Evolutionary conservation across 1,140 invertebrate species (phyloP), one percentile per base, ranked within the genome.

Genomic region (Heterodera schachtii): DNA sequence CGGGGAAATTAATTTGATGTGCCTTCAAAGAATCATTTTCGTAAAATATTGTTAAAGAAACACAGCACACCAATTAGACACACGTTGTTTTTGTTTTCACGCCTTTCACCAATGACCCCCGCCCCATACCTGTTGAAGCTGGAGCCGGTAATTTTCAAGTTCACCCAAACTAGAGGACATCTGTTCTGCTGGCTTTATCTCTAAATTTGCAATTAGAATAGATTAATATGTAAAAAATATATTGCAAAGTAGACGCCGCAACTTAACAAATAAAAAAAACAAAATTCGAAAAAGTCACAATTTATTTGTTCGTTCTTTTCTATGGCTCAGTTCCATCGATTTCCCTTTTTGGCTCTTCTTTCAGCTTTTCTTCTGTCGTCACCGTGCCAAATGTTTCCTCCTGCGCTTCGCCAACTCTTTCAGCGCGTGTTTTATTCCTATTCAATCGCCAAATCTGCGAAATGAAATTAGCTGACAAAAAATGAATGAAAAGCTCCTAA

Each of bases 361-460:
- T 78, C 3, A 44, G 43, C 46, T 31, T 44, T 78, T 71, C 46
- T 46, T 78, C 77, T n/a, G 52, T 5, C 46, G 77, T 4, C 67
- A 31, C 75, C 57, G 67, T 69, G 47, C 13, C 31, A 44, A 69
- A 44, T 41, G 66, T 64, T 44, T 78, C 77, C 5, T 78, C 77
- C 19, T 78, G 64, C n/a, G 77, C 66, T 46, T 87, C 87, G 9
- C 86, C 84, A 76, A 86, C 60, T 74, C 86, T 44, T 73, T 87
- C 79, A 60, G 82, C 83, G 49, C 86, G 57, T 8, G 86, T 87
- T 69, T 82, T 81, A n/a, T 82, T 83, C 47, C 76, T 13, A 77
- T 87, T 87, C 67, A 87, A 71, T 16, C 81, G 57, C 86, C 86
- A 87, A 64, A 88, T 78, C 80, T 82, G 47, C 43, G 83, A 84